Conservation (phyloP, 1,140 invertebrate species). For the Phortica variegata region DNA sequence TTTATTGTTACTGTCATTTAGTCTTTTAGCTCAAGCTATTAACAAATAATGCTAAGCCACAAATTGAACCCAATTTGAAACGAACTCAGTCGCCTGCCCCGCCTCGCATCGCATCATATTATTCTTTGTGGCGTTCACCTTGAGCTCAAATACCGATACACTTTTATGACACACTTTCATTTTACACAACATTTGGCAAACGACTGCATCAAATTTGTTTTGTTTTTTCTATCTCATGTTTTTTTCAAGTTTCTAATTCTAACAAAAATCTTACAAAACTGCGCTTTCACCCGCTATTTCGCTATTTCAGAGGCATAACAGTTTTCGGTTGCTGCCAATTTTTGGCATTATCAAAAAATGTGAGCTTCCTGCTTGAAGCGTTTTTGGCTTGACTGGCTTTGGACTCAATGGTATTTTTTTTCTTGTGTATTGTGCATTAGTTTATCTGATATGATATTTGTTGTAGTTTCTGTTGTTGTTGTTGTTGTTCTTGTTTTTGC, state of each 20-base stretch:
- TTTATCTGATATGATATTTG: not conserved
- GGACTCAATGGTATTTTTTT: conserved; percentile 31
- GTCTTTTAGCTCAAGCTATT: too few relatives aligned
- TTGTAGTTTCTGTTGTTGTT: conserved; percentile 18
- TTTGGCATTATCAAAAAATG: too few relatives aligned
- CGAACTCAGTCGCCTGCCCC: too few relatives aligned
- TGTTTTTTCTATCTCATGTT: too few relatives aligned
- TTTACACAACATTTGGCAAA: conserved; percentile 53
- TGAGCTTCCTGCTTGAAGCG: not conserved
- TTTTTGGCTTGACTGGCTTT: conserved; percentile 3
- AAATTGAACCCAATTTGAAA: too few relatives aligned
- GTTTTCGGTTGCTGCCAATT: too few relatives aligned
- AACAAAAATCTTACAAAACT: too few relatives aligned
- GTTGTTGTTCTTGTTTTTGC: conserved; percentile 12
- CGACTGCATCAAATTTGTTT: conserved; percentile 17
- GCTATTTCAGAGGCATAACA: too few relatives aligned
- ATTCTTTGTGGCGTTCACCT: conserved; percentile 7
- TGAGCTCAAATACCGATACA: conserved; percentile 21
- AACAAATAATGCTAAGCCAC: conserved; percentile 38
- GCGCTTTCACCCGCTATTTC: too few relatives aligned
- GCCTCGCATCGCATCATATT: not conserved
- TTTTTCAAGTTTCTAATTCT: too few relatives aligned
- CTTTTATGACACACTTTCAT: conserved; percentile 47
- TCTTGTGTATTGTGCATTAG: conserved; percentile 13
- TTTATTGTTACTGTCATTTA: too few relatives aligned